Conservation (phyloP, 2,888 invertebrate species). For the Cerceris ruficornis region DNA sequence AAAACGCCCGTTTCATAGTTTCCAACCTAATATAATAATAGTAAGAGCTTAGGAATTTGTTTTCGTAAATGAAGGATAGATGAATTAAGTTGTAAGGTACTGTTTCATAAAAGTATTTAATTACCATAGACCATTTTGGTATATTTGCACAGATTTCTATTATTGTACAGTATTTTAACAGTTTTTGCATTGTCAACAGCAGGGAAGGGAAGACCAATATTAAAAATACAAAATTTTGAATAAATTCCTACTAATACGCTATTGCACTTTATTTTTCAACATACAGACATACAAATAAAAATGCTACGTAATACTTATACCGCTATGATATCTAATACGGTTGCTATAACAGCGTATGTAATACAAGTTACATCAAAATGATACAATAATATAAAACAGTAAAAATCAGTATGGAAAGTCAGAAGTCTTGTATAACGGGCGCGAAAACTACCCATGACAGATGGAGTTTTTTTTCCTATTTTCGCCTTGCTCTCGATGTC, state of each 20-base stretch:
- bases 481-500: conserved; percentile 12
- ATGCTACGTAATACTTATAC: conserved; percentile 72
- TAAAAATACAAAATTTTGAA: background rate
- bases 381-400: conserved; percentile 73
- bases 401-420: conserved; percentile 75
- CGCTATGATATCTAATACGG: conserved; percentile 55
- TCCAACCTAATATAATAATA: too few relatives aligned
- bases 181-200: background rate
- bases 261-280: conserved; percentile 77
- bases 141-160: too few relatives aligned
- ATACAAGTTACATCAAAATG: conserved; percentile 69
- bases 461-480: conserved; percentile 29
- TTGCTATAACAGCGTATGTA: conserved; percentile 53
- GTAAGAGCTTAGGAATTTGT: too few relatives aligned
- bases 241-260: conserved; percentile 24
- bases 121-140: too few relatives aligned
- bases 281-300: conserved; percentile 76
- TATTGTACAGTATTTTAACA: background rate
- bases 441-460: conserved; percentile 52
- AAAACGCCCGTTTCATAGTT: too few relatives aligned
- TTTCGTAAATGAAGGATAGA: too few relatives aligned
- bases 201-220: background rate
- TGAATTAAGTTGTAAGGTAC: too few relatives aligned
- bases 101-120: too few relatives aligned
- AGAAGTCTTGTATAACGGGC: conserved; percentile 66